phyloP scores from a whole-genome alignment of 2,113 vertebrate species.

The Cynocephalus volans region DNA sequence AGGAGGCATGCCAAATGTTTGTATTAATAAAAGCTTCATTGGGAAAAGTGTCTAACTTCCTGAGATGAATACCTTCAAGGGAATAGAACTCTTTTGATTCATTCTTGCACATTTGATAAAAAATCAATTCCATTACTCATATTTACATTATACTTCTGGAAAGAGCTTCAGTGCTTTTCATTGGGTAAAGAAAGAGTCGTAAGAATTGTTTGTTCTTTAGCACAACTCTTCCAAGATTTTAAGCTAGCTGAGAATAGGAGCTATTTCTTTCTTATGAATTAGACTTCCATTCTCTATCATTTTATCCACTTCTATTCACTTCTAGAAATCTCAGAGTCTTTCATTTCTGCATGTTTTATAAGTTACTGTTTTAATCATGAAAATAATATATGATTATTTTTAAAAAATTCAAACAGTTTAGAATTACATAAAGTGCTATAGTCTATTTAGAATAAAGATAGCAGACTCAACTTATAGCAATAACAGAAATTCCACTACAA shows the following conservation, averaged over 20 bases:
- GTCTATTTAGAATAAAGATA: conserved; percentile 25
- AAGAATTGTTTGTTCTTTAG: conserved; percentile 56
- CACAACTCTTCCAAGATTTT: background rate
- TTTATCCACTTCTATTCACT: conserved; percentile 19
- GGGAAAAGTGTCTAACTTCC: conserved; percentile 77
- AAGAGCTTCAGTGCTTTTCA: conserved; percentile 68
- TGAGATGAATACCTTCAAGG: conserved; percentile 73
- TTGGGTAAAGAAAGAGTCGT: conserved; percentile 51
- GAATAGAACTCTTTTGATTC: conserved; percentile 73
- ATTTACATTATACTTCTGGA: conserved; percentile 75
- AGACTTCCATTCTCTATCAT: background rate
- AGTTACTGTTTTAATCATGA: background rate
- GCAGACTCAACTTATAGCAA: background rate
- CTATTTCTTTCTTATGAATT: conserved; percentile 51
- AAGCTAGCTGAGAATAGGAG: background rate
- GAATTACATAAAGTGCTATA: background rate
- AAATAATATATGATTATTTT: background rate
- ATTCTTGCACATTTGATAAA: conserved; percentile 77
- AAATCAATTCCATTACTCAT: conserved; percentile 81
- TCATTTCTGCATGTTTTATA: background rate
- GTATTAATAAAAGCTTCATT: conserved; percentile 71
- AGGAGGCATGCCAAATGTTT: conserved; percentile 69
- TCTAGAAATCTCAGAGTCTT: background rate
- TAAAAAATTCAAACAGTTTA: background rate
- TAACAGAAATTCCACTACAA: background rate